phyloP scores from a whole-genome alignment of 2,888 invertebrate species.

The Chymomyza amoena region DNA sequence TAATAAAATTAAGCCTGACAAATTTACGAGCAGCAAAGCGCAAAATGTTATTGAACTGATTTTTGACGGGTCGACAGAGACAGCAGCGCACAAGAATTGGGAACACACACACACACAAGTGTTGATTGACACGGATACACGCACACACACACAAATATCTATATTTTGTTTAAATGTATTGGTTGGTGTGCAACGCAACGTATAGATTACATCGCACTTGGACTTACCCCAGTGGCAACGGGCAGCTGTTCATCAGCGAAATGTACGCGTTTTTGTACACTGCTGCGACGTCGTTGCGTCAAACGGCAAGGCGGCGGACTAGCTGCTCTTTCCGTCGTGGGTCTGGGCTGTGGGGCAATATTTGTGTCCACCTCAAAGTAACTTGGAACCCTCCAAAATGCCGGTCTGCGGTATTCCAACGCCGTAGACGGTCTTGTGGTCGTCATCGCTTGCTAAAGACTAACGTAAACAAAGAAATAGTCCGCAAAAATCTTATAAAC shows the following conservation, averaged over 20 bases:
- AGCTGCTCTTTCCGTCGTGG: constrained; percentile 20
- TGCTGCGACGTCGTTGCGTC: constrained; percentile 52
- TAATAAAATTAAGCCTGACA: constrained; percentile 64
- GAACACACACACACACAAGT: constrained; percentile 43
- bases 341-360: constrained; percentile 12
- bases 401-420: constrained; percentile 67
- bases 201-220: neutral
- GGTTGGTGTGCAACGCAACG: constrained; percentile 1
- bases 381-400: constrained; percentile 74
- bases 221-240: constrained; percentile 52
- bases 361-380: constrained; percentile 28
- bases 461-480: constrained; percentile 66
- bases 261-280: constrained; percentile 79
- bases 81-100: constrained; percentile 42
- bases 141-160: constrained; percentile 28
- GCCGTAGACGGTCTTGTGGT: constrained; percentile 55
- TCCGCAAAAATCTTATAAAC: constrained; percentile 48
- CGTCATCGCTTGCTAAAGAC: constrained; percentile 67
- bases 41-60: constrained; percentile 72
- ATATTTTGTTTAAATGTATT: constrained; percentile 13
- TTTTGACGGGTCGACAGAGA: constrained; percentile 45
- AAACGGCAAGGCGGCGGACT: constrained; percentile 34
- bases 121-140: neutral
- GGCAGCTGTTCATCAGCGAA: constrained; percentile 69
- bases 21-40: constrained; percentile 64